These are phyloP conservation scores for Bombus superbus DNA, from an alignment of 1,140 invertebrate species.

Conservation along the genomic window DNA sequence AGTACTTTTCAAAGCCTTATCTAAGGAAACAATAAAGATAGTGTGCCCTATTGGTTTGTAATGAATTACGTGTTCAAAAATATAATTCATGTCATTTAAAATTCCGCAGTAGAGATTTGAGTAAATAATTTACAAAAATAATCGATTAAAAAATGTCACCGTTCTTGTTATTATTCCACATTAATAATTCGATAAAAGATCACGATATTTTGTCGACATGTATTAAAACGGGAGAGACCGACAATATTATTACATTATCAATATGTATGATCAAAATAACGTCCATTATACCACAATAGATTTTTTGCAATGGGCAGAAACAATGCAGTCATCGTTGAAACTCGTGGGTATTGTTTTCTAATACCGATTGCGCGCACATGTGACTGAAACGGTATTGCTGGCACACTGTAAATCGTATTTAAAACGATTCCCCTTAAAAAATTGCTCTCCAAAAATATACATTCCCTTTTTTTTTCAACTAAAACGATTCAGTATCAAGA, in stretches of 20 bases:
- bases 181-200: background rate
- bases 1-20: constrained; percentile 22
- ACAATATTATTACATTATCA: constrained; percentile 13
- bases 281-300: constrained; percentile 8
- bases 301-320: constrained; percentile 3
- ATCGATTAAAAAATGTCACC: background rate
- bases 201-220: background rate
- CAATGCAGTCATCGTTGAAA: constrained; percentile 1
- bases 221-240: background rate
- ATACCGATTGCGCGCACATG: constrained; percentile 7
- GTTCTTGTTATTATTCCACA: background rate
- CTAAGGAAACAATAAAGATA: background rate
- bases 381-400: background rate
- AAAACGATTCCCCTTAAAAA: background rate
- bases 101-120: background rate
- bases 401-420: background rate
- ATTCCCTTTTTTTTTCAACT: background rate
- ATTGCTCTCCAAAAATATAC: constrained; percentile 5
- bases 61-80: background rate
- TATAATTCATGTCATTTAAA: background rate
- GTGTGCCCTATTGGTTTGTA: background rate
- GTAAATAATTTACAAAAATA: background rate
- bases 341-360: constrained; percentile 26
- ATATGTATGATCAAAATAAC: background rate
- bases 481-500: constrained; percentile 11